Evolutionary conservation across 1,140 invertebrate genomes (phyloP), one percentile per base, ranked within the genome.

Genomic region (Formica selysi): DNA sequence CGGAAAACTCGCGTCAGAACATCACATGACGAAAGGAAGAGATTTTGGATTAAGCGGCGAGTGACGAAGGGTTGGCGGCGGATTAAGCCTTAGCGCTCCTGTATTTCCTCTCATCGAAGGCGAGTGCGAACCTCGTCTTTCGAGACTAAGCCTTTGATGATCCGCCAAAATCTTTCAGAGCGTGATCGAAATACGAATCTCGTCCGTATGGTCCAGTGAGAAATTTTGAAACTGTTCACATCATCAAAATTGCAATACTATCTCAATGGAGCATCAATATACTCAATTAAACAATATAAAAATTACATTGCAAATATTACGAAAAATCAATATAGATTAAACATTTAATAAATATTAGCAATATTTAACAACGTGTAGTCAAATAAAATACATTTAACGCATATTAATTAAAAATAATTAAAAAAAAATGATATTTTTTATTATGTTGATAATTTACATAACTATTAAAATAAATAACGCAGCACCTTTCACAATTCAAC

Each of bases 131-230:
- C 67, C 81, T 83, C 87, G 83, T 90, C 90, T 85, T 71, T 38
- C 32, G 54, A 36, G 57, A 44, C 84, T 87, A 91, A 92, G 88
- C 87, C 87, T 88, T 85, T 76, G 90, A 85, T 87, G 90, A 92
- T 92, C 90, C 87, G 61, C 81, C 88, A 87, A 89, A 91, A 84
- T 78, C 81, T 67, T 76, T 62, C 57, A 26, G 78, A 62, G 87
- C 92, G 90, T 92, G 91, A 93, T 88, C 80, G 57, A 89, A 92
- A 92, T 92, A 48, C 81, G 64, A 61, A 61, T 22, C 36, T 51
- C 51, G 74, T 16, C 74, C 16, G 13, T 32, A 5, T 16, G 19
- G 26, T 2, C 26, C 11, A n/a, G 0, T 26, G 36, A 73, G 26
- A 48, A 41, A 16, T 65, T 57, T 51, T 29, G 13, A 10, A 76